phyloP scores from a whole-genome alignment of 2,797 vertebrate species.

The Chiloscyllium punctatum region DNA sequence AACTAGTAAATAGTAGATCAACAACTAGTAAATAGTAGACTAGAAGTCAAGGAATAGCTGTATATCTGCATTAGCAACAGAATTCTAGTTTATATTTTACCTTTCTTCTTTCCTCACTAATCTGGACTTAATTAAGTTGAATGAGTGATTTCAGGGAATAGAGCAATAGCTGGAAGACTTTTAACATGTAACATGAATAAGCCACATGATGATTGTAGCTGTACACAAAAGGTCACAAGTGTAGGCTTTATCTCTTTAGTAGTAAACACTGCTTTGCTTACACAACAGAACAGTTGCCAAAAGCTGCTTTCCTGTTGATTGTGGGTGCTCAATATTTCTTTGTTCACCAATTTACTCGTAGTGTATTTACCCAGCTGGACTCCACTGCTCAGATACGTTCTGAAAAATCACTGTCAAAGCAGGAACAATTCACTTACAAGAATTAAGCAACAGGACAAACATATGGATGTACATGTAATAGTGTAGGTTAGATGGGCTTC shows the following conservation, averaged over 20 bases:
- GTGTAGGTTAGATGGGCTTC: no score
- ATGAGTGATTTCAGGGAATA: background rate
- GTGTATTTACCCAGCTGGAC: conserved; percentile 54
- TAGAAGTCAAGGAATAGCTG: background rate
- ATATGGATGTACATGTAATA: no score
- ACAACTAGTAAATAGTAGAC: background rate
- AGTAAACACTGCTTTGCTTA: background rate
- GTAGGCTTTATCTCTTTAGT: background rate
- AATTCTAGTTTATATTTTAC: background rate
- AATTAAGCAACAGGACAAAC: background rate
- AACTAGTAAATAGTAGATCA: background rate
- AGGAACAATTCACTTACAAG: background rate
- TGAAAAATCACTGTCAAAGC: conserved; percentile 23
- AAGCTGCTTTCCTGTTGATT: background rate
- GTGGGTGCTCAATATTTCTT: conserved; percentile 36
- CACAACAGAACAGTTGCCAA: conserved; percentile 25
- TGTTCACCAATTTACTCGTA: conserved; percentile 40
- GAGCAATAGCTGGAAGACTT: background rate
- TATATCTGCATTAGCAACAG: background rate
- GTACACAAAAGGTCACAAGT: background rate
- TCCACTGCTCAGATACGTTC: background rate
- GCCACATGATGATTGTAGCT: background rate
- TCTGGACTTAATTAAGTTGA: background rate
- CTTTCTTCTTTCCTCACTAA: background rate
- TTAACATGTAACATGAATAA: background rate